Conservation (phyloP, 1,140 invertebrate species). For the Chymomyza costata region DNA sequence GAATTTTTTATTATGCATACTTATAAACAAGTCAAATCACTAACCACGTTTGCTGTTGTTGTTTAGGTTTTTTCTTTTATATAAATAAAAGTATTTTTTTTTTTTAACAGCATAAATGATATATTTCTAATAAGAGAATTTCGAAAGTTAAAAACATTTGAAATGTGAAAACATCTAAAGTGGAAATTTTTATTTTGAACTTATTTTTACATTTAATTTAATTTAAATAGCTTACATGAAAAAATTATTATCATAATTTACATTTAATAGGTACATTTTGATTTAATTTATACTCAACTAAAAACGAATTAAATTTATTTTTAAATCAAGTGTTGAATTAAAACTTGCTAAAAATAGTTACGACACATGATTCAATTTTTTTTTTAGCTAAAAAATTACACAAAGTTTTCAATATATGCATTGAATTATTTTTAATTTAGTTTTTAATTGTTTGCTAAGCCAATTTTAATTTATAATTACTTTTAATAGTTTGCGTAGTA, state of each 20-base stretch:
- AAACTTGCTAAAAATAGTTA: slow-evolving; percentile 22
- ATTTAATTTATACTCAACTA: slow-evolving; percentile 56
- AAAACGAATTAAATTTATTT: slow-evolving; percentile 44
- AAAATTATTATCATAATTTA: slow-evolving; percentile 73
- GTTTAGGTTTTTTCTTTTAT: slow-evolving; percentile 32
- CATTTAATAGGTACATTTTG: slow-evolving; percentile 71
- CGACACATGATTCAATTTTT: slow-evolving; percentile 14
- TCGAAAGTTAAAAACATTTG: too few relatives aligned
- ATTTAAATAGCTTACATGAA: slow-evolving; percentile 44
- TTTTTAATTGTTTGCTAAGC: not conserved
- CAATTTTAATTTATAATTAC: too few relatives aligned
- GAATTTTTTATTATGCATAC: slow-evolving; percentile 45
- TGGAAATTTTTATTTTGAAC: not conserved
- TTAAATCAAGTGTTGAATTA: slow-evolving; percentile 3
- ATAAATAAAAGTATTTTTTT: slow-evolving; percentile 4
- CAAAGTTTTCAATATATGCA: slow-evolving; percentile 9
- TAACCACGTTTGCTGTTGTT: slow-evolving; percentile 68
- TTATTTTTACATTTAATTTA: slow-evolving; percentile 17
- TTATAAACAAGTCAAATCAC: slow-evolving; percentile 70
- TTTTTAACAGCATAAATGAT: too few relatives aligned
- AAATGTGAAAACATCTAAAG: not conserved
- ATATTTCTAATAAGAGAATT: too few relatives aligned
- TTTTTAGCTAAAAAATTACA: slow-evolving; percentile 16
- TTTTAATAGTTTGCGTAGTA: slow-evolving; percentile 16
- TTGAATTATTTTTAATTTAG: slow-evolving; percentile 17